Evolutionary conservation across 2,888 invertebrate genomes (phyloP).

Genomic region (Drosophila niveifrons): DNA sequence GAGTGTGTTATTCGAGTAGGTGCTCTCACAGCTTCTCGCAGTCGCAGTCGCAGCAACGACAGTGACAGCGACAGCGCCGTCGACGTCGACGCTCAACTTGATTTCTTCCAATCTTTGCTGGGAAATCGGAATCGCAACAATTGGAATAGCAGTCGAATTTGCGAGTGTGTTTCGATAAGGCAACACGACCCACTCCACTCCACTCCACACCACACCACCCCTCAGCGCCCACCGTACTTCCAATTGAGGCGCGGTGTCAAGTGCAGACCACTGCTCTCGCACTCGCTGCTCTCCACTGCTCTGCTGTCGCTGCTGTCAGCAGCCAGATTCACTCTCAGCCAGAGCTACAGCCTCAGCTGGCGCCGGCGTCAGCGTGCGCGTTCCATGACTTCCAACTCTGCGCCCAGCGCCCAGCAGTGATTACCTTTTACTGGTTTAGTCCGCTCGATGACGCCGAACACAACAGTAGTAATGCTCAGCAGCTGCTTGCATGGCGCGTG

Average conservation of each 20-base stretch:
- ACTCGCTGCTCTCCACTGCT: slow-evolving; percentile 15
- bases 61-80: slow-evolving; percentile 18
- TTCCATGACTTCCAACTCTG: slow-evolving; percentile 61
- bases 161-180: slow-evolving; percentile 58
- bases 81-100: slow-evolving; percentile 57
- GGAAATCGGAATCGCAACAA: slow-evolving; percentile 79
- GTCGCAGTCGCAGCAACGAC: slow-evolving; percentile 25
- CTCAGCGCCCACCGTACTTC: slow-evolving; percentile 13
- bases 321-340: slow-evolving; percentile 69
- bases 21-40: slow-evolving; percentile 49
- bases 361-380: slow-evolving; percentile 53
- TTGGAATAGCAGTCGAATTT: slow-evolving; percentile 78
- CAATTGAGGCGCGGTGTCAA: slow-evolving; percentile 63
- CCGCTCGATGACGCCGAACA: slow-evolving; percentile 83
- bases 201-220: background rate
- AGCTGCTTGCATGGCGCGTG: slow-evolving; percentile 60
- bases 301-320: slow-evolving; percentile 46
- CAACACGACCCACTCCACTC: slow-evolving; percentile 18
- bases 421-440: slow-evolving; percentile 84
- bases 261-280: slow-evolving; percentile 57
- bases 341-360: slow-evolving; percentile 58
- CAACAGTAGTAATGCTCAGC: slow-evolving; percentile 72
- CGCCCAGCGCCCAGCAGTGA: slow-evolving; percentile 81
- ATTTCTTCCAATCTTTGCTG: slow-evolving; percentile 81
- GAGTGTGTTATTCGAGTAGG: slow-evolving; percentile 16